Evolutionary conservation across 2,888 invertebrate genomes (phyloP).

Genomic region (Phytoseiulus persimilis): DNA sequence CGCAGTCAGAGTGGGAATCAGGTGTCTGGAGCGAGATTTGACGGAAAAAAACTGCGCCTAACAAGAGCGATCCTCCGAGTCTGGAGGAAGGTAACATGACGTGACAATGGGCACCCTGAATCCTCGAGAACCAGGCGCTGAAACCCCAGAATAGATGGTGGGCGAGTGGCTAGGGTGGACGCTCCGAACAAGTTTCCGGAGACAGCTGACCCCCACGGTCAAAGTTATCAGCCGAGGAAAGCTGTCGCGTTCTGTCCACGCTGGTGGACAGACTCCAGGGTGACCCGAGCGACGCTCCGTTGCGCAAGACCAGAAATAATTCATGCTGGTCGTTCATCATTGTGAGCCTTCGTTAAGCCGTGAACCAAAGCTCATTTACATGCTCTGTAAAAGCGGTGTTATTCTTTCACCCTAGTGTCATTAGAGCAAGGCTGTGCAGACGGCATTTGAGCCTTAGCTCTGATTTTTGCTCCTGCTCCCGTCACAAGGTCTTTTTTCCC

Average conservation of each 20-base stretch:
- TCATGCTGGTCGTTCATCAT: neutral
- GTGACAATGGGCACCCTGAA: too few species aligned
- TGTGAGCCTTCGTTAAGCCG: neutral
- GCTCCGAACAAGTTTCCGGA: too few species aligned
- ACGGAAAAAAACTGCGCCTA: too few species aligned
- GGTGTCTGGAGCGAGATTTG: too few species aligned
- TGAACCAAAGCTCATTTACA: neutral
- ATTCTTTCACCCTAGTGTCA: neutral
- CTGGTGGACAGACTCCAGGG: neutral
- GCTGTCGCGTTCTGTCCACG: neutral
- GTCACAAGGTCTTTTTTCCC: neutral
- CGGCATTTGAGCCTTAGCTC: neutral
- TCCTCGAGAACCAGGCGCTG: too few species aligned
- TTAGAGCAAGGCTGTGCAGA: neutral
- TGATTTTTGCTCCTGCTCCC: neutral
- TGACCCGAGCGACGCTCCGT: neutral
- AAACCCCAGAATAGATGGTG: too few species aligned
- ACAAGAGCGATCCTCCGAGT: too few species aligned
- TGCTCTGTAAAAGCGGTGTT: neutral
- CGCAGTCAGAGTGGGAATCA: too few species aligned
- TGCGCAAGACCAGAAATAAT: neutral
- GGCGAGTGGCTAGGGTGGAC: too few species aligned
- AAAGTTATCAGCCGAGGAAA: neutral
- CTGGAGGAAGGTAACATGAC: too few species aligned
- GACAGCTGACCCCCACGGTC: too few species aligned